Percentiles rank a stretch among this genome's conserved stretches.
phyloP scores from a whole-genome alignment of 1,140 invertebrate genomes.

The Conus ventricosus region DNA sequence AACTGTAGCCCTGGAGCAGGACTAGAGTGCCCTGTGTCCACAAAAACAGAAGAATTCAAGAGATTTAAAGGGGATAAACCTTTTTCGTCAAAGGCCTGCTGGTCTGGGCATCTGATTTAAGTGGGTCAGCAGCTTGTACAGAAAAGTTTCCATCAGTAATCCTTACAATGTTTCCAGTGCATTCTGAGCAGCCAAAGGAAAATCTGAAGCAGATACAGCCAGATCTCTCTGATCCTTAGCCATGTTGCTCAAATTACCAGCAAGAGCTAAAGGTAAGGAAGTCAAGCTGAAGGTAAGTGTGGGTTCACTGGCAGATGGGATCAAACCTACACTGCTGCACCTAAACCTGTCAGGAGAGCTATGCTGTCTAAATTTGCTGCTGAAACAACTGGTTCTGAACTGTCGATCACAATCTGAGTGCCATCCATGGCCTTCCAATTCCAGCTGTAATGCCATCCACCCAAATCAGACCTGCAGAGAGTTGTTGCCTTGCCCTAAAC shows the following conservation, averaged over 20 bases:
- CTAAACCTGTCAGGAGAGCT: conserved; percentile 18
- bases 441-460: neutral
- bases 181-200: conserved; percentile 26
- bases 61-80: conserved; percentile 67
- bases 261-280: conserved; percentile 19
- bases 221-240: conserved; percentile 39
- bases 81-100: conserved; percentile 55
- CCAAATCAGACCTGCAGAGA: neutral
- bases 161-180: conserved; percentile 37
- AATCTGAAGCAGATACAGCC: conserved; percentile 24
- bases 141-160: conserved; percentile 42
- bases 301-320: conserved; percentile 18
- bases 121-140: conserved; percentile 39
- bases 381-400: conserved; percentile 26
- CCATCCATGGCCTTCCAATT: conserved; percentile 31
- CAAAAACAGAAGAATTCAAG: conserved; percentile 60
- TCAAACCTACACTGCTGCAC: conserved; percentile 7
- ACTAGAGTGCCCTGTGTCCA: conserved; percentile 66
- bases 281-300: conserved; percentile 28
- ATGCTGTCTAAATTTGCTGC: conserved; percentile 22
- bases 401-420: conserved; percentile 26
- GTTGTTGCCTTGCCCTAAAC: neutral
- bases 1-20: conserved; percentile 62
- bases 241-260: conserved; percentile 32
- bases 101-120: conserved; percentile 25